Percentiles rank a stretch among this genome's conserved stretches.
phyloP scores from a whole-genome alignment of 2,113 vertebrate species.

The Malurus elegans region DNA sequence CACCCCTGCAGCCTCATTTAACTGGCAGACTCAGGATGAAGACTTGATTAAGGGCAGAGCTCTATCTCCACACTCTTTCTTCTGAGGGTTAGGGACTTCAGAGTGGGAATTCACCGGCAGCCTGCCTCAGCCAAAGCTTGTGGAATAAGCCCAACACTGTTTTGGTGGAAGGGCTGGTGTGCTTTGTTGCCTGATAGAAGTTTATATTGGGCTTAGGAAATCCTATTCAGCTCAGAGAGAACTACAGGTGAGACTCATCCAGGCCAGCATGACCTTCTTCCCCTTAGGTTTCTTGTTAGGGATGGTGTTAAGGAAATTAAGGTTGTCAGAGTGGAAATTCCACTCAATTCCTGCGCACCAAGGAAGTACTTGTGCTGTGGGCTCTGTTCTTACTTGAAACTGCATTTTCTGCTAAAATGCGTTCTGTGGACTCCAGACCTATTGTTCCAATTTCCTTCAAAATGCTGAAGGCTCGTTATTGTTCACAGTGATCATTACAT shows the following conservation, averaged over 20 bases:
- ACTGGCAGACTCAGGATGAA: background rate
- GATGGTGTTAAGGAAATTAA: background rate
- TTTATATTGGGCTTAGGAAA: background rate
- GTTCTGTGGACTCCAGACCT: background rate
- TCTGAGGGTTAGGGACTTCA: background rate
- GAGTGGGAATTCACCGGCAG: background rate
- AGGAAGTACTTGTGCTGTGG: background rate
- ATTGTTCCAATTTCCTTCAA: background rate
- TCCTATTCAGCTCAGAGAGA: background rate
- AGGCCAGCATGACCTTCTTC: background rate
- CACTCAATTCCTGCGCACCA: background rate
- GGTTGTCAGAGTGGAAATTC: background rate
- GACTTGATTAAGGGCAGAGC: background rate
- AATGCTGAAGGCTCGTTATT: background rate
- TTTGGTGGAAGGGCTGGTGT: background rate
- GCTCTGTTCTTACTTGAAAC: background rate
- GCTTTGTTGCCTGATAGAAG: background rate
- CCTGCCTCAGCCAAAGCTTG: background rate
- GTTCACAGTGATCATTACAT: background rate
- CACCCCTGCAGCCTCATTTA: background rate
- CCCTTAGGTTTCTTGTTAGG: background rate
- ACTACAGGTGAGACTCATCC: background rate
- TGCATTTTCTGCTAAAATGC: background rate
- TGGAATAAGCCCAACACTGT: background rate
- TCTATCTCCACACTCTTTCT: background rate